These are phyloP conservation scores for Sylvia atricapilla DNA, from an alignment of 2,113 vertebrate genomes.

Conservation along the genomic window DNA sequence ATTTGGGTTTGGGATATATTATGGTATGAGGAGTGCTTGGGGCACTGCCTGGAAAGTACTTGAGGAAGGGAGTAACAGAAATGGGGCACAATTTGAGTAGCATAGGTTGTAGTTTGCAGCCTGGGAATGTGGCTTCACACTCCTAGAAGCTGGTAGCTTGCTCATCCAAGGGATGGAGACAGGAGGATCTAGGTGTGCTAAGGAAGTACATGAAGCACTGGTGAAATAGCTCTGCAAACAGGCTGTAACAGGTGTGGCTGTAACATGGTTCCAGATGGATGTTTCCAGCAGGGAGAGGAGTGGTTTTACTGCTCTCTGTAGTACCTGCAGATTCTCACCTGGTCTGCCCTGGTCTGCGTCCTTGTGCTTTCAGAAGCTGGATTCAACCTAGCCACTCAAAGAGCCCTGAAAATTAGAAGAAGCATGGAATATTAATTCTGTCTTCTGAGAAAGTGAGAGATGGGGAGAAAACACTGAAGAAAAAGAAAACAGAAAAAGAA, in stretches of 20 bases:
- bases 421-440: background rate
- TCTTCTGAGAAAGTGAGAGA: background rate
- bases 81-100: background rate
- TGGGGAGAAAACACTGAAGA: background rate
- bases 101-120: background rate
- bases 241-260: no score
- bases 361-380: background rate
- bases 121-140: background rate
- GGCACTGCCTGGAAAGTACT: background rate
- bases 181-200: background rate
- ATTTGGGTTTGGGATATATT: background rate
- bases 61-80: background rate
- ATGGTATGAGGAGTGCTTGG: background rate
- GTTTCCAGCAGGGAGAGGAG: background rate
- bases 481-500: background rate
- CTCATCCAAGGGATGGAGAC: background rate
- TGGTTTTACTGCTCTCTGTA: background rate
- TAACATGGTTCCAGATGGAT: rapidly evolving
- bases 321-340: background rate
- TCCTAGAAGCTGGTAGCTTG: background rate
- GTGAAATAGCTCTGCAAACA: background rate
- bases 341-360: background rate
- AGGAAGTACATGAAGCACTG: background rate
- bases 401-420: background rate
- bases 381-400: background rate